A percentile compares a stretch with the other conserved stretches of the same genome.
These are phyloP conservation scores for Chrysopilus asiliformis DNA, from an alignment of 2,888 invertebrate species.

Conservation along the genomic window DNA sequence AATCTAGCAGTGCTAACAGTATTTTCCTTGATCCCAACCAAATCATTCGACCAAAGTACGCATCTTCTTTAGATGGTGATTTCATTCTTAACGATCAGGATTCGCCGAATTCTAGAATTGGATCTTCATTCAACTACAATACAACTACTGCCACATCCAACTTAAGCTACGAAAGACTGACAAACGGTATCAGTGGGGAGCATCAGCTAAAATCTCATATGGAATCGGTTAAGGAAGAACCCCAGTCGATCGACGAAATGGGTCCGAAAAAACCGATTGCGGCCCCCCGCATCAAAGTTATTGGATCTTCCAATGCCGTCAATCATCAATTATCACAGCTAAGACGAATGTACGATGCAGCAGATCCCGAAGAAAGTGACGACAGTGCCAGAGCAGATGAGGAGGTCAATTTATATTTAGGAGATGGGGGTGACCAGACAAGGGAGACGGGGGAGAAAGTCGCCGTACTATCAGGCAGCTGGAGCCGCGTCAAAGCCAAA, in stretches of 20 bases:
- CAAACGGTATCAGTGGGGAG: background rate
- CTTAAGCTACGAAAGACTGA: background rate
- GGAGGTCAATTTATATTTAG: conserved; percentile 45
- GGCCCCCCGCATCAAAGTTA: conserved; percentile 28
- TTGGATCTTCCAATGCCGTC: conserved; percentile 27
- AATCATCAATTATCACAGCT: conserved; percentile 32
- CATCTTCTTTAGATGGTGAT: conserved; percentile 17
- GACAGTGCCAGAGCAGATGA: conserved; percentile 42
- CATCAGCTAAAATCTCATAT: background rate
- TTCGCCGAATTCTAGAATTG: conserved; percentile 1
- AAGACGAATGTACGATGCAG: conserved; percentile 29
- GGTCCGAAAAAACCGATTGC: conserved; percentile 21
- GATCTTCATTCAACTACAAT: conserved; percentile 5
- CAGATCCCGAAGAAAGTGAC: conserved; percentile 38
- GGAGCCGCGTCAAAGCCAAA: conserved; percentile 42
- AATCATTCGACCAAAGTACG: conserved; percentile 11
- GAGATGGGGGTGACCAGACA: conserved; percentile 16
- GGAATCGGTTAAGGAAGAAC: background rate
- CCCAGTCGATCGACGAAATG: background rate
- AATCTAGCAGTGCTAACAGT: conserved; percentile 14
- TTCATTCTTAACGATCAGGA: conserved; percentile 12
- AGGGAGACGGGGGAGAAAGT: conserved; percentile 18
- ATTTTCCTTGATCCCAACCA: conserved; percentile 7
- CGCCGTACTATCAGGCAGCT: conserved; percentile 40
- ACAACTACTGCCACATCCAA: background rate